Percentiles rank a stretch among this genome's conserved stretches.
Evolutionary conservation across 2,888 invertebrate species (phyloP).

Genomic region (Lomographa bimaculata): DNA sequence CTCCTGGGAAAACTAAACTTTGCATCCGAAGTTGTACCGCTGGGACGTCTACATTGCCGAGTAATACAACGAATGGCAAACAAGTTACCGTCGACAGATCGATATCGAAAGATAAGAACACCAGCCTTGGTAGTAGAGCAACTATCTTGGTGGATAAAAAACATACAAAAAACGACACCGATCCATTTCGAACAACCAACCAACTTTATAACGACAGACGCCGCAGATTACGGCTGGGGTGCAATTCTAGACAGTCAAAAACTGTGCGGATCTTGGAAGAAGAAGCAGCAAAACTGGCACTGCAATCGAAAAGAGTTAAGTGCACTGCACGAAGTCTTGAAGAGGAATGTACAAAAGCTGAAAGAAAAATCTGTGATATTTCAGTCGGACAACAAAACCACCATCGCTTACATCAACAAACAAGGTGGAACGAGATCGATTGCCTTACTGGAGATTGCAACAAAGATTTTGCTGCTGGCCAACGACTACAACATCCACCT

Average conservation of each 20-base stretch:
- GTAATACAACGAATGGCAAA: slow-evolving; percentile 23
- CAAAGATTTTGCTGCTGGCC: neutral
- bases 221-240: slow-evolving; percentile 27
- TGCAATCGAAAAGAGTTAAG: slow-evolving; percentile 28
- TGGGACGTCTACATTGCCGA: slow-evolving; percentile 22
- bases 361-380: neutral
- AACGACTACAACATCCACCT: neutral
- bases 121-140: slow-evolving; percentile 2
- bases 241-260: slow-evolving; percentile 18
- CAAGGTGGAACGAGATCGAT: neutral
- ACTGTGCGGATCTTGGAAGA: slow-evolving; percentile 9
- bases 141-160: neutral
- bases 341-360: neutral
- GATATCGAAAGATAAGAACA: slow-evolving; percentile 6
- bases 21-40: slow-evolving; percentile 10
- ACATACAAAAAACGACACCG: too few relatives aligned
- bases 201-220: slow-evolving; percentile 21
- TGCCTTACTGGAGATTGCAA: neutral
- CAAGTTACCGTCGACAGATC: slow-evolving; percentile 7
- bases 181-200: neutral
- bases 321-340: neutral
- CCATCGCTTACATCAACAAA: neutral
- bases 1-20: slow-evolving; percentile 19
- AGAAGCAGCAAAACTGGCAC: slow-evolving; percentile 16
- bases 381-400: neutral